Evolutionary conservation across 2,797 vertebrate genomes (phyloP).

Genomic region (Peromyscus aztecus): DNA sequence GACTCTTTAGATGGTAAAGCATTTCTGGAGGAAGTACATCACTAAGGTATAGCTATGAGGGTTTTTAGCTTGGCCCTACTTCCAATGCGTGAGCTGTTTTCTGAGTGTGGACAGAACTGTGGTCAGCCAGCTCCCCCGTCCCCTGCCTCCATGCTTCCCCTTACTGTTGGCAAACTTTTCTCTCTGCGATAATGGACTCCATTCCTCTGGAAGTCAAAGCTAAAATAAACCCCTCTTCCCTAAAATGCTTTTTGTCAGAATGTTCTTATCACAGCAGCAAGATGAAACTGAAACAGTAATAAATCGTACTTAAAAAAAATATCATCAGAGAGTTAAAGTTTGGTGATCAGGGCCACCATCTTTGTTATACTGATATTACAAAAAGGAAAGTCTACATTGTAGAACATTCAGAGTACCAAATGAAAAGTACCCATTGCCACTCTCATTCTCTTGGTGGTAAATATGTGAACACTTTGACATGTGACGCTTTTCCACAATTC

Average conservation of each 20-base stretch:
- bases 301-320: not conserved
- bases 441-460: not conserved
- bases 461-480: not conserved
- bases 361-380: not conserved
- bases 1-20: not conserved
- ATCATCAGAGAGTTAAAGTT: constrained; percentile 33
- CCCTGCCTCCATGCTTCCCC: too few relatives aligned
- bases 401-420: constrained; percentile 37
- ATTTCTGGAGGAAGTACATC: not conserved
- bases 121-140: too few relatives aligned
- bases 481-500: not conserved
- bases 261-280: not conserved
- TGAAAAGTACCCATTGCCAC: not conserved
- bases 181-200: not conserved
- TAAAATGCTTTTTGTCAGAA: not conserved
- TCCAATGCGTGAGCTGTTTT: not conserved
- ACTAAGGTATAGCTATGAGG: not conserved
- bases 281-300: not conserved
- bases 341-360: not conserved
- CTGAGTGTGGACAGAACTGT: not conserved
- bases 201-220: not conserved
- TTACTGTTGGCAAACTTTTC: not conserved
- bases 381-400: constrained; percentile 1
- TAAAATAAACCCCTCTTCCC: not conserved
- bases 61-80: not conserved